Percentiles rank a stretch among this genome's conserved stretches.
Conservation (phyloP, 2,888 invertebrate genomes). For the Ornithoptera priamus region DNA sequence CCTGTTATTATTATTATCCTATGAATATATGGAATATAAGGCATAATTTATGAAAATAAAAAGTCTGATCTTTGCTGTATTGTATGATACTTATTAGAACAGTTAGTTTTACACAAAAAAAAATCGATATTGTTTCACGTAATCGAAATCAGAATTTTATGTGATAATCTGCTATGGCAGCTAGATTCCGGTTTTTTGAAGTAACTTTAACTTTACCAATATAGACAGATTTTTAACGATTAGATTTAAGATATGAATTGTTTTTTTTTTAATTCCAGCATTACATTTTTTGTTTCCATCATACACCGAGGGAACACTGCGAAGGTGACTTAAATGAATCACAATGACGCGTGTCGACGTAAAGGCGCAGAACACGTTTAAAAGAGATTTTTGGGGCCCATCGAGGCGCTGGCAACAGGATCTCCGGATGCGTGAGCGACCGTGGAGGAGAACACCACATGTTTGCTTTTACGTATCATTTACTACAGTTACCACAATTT, state of each 20-base stretch:
- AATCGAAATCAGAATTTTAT: too few species aligned
- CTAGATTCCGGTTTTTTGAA: too few species aligned
- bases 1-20: constrained; percentile 17
- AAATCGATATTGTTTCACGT: too few species aligned
- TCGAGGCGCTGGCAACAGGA: constrained; percentile 27
- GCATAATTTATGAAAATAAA: constrained; percentile 1
- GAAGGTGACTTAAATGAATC: background rate
- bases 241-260: too few species aligned
- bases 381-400: constrained; percentile 17
- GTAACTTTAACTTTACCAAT: too few species aligned
- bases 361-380: background rate
- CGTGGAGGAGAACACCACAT: constrained; percentile 40
- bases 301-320: too few species aligned
- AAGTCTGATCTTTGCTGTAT: background rate
- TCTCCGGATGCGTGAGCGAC: constrained; percentile 40
- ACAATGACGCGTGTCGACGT: background rate
- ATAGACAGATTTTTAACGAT: too few species aligned
- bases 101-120: background rate
- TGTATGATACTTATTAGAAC: background rate
- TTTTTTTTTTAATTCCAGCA: too few species aligned
- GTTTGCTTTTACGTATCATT: constrained; percentile 34
- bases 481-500: constrained; percentile 1
- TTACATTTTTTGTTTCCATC: too few species aligned
- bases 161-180: too few species aligned
- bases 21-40: background rate